phyloP scores from a whole-genome alignment of 2,797 vertebrate genomes.

The Microcaecilia unicolor region DNA sequence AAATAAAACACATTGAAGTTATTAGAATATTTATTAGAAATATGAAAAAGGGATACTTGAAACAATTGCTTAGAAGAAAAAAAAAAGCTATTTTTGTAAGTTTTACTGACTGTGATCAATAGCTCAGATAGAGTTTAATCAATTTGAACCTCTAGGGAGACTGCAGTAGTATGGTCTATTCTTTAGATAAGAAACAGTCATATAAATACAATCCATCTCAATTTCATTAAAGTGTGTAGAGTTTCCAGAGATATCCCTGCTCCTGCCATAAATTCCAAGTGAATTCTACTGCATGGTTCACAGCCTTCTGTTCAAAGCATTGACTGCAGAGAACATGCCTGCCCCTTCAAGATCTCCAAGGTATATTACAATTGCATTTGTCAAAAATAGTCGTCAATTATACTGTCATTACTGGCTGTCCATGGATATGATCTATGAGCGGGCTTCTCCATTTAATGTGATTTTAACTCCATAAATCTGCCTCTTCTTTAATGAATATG shows the following conservation, averaged over 20 bases:
- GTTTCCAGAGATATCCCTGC: not conserved
- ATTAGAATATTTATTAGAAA: not conserved
- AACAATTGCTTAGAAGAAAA: not conserved
- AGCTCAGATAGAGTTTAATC: not conserved
- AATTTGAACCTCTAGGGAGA: not conserved
- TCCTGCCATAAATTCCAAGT: not conserved
- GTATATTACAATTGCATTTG: not conserved
- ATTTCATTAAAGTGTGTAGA: not conserved
- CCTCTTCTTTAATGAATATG: no score
- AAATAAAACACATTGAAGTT: not conserved
- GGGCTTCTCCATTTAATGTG: no score
- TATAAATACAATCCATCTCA: not conserved
- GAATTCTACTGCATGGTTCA: not conserved
- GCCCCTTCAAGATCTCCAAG: not conserved
- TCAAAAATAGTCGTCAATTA: not conserved
- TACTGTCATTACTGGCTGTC: not conserved
- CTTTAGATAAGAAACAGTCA: slow-evolving; percentile 1
- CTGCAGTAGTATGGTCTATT: not conserved
- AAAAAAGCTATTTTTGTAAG: slow-evolving; percentile 7
- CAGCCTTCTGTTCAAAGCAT: not conserved
- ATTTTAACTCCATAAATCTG: no score
- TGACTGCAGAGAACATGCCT: not conserved
- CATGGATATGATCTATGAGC: no score
- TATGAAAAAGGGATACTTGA: not conserved
- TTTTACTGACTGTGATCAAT: not conserved